phyloP scores from a whole-genome alignment of 2,113 vertebrate species.

The Limnothrissa miodon region DNA sequence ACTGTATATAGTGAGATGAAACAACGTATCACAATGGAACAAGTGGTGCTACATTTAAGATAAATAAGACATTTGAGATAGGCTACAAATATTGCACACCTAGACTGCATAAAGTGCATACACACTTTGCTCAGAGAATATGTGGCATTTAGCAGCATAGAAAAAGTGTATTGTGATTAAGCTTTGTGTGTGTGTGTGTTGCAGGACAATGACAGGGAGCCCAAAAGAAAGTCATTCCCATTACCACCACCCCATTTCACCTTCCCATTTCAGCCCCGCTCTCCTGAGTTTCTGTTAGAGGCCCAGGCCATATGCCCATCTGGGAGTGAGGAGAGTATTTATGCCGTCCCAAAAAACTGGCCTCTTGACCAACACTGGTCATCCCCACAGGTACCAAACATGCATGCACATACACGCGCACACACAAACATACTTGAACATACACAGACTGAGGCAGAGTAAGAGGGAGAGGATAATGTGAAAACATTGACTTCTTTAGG shows the following conservation, averaged over 20 bases:
- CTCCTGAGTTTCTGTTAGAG: neutral
- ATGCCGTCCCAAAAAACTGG: constrained; percentile 25
- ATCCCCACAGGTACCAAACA: neutral
- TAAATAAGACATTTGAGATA: too few relatives aligned
- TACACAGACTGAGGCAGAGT: neutral
- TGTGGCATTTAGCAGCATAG: too few relatives aligned
- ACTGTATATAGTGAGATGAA: too few relatives aligned
- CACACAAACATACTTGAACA: neutral
- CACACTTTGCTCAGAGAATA: too few relatives aligned
- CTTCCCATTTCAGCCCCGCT: neutral
- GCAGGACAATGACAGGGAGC: neutral
- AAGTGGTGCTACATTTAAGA: too few relatives aligned
- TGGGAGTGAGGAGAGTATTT: neutral
- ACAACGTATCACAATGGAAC: too few relatives aligned
- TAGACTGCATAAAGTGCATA: too few relatives aligned
- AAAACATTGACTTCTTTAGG: constrained; percentile 8
- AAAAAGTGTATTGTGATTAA: too few relatives aligned
- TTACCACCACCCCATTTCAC: neutral
- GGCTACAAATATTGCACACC: too few relatives aligned
- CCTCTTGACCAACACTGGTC: neutral
- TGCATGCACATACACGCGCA: neutral
- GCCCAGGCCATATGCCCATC: neutral
- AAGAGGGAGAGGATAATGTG: neutral
- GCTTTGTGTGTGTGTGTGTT: neutral
- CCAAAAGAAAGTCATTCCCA: neutral